Evolutionary conservation across 2,113 vertebrate species (phyloP).

Genomic region (Heterocephalus glaber): DNA sequence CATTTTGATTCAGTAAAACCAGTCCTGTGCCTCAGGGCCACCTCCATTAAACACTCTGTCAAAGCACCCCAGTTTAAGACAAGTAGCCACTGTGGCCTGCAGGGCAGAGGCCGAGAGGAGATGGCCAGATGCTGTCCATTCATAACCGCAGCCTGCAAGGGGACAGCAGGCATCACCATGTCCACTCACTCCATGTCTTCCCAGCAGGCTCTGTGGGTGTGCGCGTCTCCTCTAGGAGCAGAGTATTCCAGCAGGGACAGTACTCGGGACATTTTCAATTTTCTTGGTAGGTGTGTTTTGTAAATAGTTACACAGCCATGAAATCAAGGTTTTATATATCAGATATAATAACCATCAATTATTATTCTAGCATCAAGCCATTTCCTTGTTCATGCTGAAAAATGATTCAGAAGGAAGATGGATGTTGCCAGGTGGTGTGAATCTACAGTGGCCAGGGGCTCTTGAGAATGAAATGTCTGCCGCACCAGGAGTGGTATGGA

Average conservation of each 20-base stretch:
- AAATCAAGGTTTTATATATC: conserved; percentile 78
- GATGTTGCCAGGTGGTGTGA: conserved; percentile 72
- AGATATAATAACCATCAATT: conserved; percentile 80
- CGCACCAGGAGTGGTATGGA: not conserved
- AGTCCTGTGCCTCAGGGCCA: conserved; percentile 70
- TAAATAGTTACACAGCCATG: conserved; percentile 65
- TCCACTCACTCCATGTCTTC: conserved; percentile 46
- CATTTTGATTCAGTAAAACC: conserved; percentile 67
- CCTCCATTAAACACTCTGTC: conserved; percentile 73
- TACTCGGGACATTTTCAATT: conserved; percentile 62
- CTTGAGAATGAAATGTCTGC: not conserved
- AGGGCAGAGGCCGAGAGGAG: conserved; percentile 50
- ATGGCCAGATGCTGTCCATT: conserved; percentile 34
- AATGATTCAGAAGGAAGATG: conserved; percentile 80
- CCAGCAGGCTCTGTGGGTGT: conserved; percentile 41
- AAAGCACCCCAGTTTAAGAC: conserved; percentile 60
- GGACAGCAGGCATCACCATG: conserved; percentile 23
- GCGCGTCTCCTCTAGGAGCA: not conserved
- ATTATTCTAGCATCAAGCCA: conserved; percentile 78
- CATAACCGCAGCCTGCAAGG: conserved; percentile 42
- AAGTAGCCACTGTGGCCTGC: conserved; percentile 44
- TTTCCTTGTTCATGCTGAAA: conserved; percentile 74
- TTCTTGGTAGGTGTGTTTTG: conserved; percentile 30
- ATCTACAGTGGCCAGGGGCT: conserved; percentile 61
- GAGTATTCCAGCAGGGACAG: conserved; percentile 44